Evolutionary conservation across 1,140 invertebrate species (phyloP), one percentile per base, ranked within the genome.

Genomic region (Delia radicum): DNA sequence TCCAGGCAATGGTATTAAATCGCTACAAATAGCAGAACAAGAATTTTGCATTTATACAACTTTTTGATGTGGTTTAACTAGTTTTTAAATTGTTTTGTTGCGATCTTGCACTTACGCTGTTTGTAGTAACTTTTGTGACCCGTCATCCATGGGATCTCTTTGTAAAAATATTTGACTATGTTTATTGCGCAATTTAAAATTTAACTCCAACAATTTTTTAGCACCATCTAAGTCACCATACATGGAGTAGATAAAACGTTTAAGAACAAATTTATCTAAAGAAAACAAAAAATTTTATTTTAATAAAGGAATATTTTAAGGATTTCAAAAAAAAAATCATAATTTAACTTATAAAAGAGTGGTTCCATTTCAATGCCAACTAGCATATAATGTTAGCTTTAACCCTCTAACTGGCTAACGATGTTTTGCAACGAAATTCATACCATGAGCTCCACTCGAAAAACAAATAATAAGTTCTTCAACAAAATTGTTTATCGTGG

Each of bases 111-210:
- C 85, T 87, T 84, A 91, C 90, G 89, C 88, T 46, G 89, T 85
- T 81, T 91, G 86, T 79, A 91, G 87, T n/a, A 89, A 84, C 29
- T 89, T 86, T 82, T 88, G 85, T 29, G 91, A 89, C 74, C 88
- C 88, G 42, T 87, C 85, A 13, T 89, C 86, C 78, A 87, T 80
- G 2, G 91, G 89, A 87, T 93, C 91, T 55, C 91, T 85, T 61
- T 91, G 88, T 72, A 85, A 84, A 80, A 93, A 93, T 78, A 93
- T 89, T 79, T 93, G 90, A 2, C 91, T 89, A 13, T 89, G 87
- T 75, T 89, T 91, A 13, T 88, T 88, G 12, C 91, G 87, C 77
- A 92, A 85, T 26, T 88, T 90, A 80, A 91, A 93, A 83, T 92
- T 93, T 67, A 90, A 80, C 76, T 91, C 88, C 76, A 93, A 89